Evolutionary conservation across 2,113 vertebrate genomes (phyloP).

Genomic region (Chelonoidis abingdonii): DNA sequence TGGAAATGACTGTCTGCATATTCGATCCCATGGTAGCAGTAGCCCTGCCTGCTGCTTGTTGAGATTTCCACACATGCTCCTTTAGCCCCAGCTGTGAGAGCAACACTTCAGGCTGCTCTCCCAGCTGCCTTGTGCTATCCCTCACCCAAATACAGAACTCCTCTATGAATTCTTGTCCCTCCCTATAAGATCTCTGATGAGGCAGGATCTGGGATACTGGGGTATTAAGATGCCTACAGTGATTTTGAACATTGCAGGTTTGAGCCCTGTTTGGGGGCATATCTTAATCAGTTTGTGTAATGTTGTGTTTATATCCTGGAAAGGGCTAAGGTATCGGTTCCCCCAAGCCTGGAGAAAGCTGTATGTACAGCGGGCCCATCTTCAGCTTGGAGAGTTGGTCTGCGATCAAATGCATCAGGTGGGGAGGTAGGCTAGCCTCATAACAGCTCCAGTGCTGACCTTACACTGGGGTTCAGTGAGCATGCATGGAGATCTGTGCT

Average conservation of each 20-base stretch:
- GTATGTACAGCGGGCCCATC: background rate
- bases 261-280: background rate
- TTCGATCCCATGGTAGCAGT: background rate
- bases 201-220: background rate
- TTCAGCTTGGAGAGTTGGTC: background rate
- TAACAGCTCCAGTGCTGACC: background rate
- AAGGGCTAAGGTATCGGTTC: background rate
- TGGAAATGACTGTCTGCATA: background rate
- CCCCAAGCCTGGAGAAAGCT: slow-evolving; percentile 16
- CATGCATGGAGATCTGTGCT: background rate
- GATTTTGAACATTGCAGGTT: background rate
- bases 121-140: background rate
- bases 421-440: background rate
- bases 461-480: background rate
- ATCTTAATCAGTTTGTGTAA: background rate
- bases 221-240: rapidly evolving
- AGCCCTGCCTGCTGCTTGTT: background rate
- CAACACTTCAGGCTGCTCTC: background rate
- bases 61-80: background rate
- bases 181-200: background rate
- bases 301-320: slow-evolving; percentile 9
- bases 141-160: background rate
- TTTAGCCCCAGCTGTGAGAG: background rate
- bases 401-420: background rate
- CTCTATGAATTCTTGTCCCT: background rate